Evolutionary conservation across 2,797 vertebrate species (phyloP).

Genomic region (Periparus ater): DNA sequence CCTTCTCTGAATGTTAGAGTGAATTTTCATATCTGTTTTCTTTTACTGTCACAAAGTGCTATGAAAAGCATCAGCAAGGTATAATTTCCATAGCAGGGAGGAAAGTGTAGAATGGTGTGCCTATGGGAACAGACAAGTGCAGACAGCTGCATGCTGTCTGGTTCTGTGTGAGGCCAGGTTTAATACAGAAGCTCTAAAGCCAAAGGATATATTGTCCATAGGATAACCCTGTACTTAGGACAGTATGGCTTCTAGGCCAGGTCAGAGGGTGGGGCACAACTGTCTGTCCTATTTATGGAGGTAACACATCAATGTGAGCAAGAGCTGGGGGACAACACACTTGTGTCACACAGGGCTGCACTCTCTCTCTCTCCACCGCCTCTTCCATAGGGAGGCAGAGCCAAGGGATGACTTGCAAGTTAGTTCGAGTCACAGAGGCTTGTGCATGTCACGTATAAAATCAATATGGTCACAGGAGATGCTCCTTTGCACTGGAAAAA

Average conservation of each 20-base stretch:
- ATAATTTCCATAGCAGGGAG: background rate
- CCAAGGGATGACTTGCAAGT: background rate
- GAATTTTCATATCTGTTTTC: background rate
- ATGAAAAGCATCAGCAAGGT: background rate
- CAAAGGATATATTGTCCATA: background rate
- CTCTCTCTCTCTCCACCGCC: background rate
- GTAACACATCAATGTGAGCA: fast-evolving
- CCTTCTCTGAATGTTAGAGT: background rate
- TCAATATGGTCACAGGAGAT: background rate
- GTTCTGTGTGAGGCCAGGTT: background rate
- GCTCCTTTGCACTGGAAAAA: fast-evolving
- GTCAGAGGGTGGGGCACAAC: background rate
- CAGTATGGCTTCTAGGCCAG: background rate
- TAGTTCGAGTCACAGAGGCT: background rate
- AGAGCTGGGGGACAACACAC: fast-evolving
- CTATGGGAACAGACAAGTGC: background rate
- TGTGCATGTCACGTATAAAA: background rate
- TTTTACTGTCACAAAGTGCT: background rate
- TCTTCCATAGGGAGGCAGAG: background rate
- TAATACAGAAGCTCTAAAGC: background rate
- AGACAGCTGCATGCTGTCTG: background rate
- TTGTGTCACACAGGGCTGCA: fast-evolving
- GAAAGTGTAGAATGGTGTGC: background rate
- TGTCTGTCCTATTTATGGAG: background rate
- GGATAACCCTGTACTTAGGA: background rate